Base-by-base conservation (phyloP, 2,113 vertebrate genomes). In the Solea solea region DNA sequence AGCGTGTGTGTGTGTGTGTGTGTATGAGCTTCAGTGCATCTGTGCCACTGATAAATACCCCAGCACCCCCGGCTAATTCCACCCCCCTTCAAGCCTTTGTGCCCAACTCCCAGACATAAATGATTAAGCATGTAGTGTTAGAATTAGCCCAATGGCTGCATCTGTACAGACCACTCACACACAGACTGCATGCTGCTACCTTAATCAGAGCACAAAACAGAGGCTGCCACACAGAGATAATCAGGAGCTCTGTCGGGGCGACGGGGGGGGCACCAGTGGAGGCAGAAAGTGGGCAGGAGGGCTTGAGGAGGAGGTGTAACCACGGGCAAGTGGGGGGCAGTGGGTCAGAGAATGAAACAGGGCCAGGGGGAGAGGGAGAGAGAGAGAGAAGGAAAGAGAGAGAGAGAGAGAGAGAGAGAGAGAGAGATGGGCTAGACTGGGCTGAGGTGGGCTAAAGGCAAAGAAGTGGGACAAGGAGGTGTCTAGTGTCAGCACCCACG, bases 141-240 rank as follows among this genome's bases (percentile, higher is more conserved):
- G 90, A 86, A 74, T 86, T 85, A 86, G 84, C 86, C 88, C 84
- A 80, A 85, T 79, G 71, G 88, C 82, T 15, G 86, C 83, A 55
- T 90, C 88, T 78, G 81, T 80, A 81, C 59, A 64, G 84, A 76
- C 82, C 74, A 70, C 82, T 83, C 86, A 64, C 87, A 86, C 82
- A 82, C 82, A 78, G 83, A 89, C 91, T 90, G 81, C 92, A 91
- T 89, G 88, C 90, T 90, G 90, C 82, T 91, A 69, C 83, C 89
- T 92, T 92, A 93, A 93, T 91, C 86, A 89, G 90, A 84, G 81
- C 87, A 90, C 90, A 92, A 91, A 92, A 90, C 79, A 86, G 85
- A 83, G 79, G 73, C 86, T 86, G 78, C 76, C 80, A 82, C 86
- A 86, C 82, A 64, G 78, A 87, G 86, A 91, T 89, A 91, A 90